These are phyloP conservation scores for Phyllotis vaccarum DNA, from an alignment of 2,797 vertebrate species.

Conservation along the genomic window DNA sequence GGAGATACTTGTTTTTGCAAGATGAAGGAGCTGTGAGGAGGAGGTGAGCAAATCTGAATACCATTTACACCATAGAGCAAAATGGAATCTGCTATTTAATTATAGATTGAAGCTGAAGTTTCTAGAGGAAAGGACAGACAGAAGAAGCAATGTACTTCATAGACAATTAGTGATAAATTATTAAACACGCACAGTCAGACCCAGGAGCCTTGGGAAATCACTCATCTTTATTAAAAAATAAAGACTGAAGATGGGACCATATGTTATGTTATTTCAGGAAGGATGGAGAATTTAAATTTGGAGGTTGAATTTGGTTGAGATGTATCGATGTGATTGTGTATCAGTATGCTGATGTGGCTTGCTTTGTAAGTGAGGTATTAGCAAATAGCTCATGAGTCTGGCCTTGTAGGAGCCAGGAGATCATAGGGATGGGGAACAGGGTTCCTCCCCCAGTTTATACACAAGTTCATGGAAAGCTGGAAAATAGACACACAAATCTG, in stretches of 20 bases:
- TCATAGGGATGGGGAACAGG: not conserved
- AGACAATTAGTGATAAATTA: constrained; percentile 29
- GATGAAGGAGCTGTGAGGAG: not conserved
- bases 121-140: constrained; percentile 19
- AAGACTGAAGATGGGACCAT: not conserved
- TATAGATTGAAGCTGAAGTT: constrained; percentile 16
- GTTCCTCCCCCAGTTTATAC: not conserved
- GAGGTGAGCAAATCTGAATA: not conserved
- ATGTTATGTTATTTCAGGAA: not conserved
- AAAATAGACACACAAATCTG: not conserved
- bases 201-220: not conserved
- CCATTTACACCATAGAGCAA: not conserved
- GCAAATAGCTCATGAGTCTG: not conserved
- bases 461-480: not conserved
- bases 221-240: constrained; percentile 1
- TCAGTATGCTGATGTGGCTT: not conserved
- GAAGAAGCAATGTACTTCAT: not conserved
- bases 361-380: not conserved
- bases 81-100: constrained; percentile 16
- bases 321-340: not conserved
- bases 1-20: constrained; percentile 16
- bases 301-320: not conserved
- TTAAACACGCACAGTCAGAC: not conserved
- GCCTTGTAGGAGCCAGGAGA: not conserved
- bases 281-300: not conserved